These are phyloP conservation scores for Pyrochroa serraticornis DNA, from an alignment of 2,888 invertebrate genomes.

Conservation along the genomic window DNA sequence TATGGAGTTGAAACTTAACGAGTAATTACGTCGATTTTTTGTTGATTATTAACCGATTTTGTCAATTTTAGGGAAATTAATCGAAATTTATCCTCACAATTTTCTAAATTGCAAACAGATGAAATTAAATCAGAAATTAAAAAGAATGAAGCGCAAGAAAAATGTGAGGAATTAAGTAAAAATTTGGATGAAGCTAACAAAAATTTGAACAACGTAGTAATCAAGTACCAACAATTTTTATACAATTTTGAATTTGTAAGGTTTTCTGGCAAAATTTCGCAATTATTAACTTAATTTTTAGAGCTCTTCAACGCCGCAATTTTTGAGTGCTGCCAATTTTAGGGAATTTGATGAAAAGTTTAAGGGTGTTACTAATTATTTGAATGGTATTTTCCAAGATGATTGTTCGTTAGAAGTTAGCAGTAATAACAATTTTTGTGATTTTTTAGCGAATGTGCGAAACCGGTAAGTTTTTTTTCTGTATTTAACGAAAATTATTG, in stretches of 20 bases:
- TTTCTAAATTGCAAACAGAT: constrained; percentile 31
- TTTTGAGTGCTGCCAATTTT: constrained; percentile 17
- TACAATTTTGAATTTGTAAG: constrained; percentile 39
- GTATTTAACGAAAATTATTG: no score
- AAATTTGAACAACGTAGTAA: constrained; percentile 38
- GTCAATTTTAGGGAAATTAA: constrained; percentile 34
- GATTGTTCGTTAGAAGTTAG: constrained; percentile 3
- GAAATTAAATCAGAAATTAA: constrained; percentile 37
- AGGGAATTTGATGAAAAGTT: constrained; percentile 19
- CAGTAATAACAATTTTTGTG: background rate
- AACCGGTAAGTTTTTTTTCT: background rate
- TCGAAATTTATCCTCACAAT: constrained; percentile 33
- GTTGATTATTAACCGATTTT: background rate
- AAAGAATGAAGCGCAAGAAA: constrained; percentile 34
- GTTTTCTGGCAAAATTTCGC: background rate
- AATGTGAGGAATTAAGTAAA: constrained; percentile 36
- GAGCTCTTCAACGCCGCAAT: background rate
- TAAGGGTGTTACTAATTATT: background rate
- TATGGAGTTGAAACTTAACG: constrained; percentile 11
- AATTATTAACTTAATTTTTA: background rate
- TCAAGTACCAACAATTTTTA: constrained; percentile 38
- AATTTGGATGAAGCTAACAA: constrained; percentile 41
- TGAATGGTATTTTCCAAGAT: background rate
- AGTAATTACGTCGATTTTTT: constrained; percentile 8
- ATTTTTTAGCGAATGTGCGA: background rate